phyloP scores from a whole-genome alignment of 2,113 vertebrate species.

The Coregonus clupeaformis region DNA sequence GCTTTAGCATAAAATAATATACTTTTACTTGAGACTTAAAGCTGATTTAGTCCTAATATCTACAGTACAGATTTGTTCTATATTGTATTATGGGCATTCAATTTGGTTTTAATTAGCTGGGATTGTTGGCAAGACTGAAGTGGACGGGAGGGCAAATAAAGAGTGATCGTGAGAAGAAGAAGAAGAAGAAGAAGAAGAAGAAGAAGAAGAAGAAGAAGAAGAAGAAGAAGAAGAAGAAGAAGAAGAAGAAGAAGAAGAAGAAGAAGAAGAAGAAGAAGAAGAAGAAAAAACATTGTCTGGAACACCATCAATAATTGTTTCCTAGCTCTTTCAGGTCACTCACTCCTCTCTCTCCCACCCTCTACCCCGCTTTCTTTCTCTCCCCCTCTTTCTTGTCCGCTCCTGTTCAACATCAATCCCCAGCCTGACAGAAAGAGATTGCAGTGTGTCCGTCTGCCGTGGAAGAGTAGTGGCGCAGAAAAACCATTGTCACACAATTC shows the following conservation, averaged over 20 bases:
- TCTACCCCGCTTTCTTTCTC: neutral
- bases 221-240: too few species aligned
- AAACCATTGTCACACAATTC: conserved; percentile 40
- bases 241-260: neutral
- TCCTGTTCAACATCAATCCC: neutral
- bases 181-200: too few species aligned
- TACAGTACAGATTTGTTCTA: neutral
- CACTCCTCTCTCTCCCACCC: neutral
- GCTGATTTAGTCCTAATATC: neutral
- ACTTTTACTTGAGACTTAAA: neutral
- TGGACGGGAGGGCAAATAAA: neutral
- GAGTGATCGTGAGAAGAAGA: neutral
- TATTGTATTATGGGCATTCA: neutral
- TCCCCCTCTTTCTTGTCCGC: neutral
- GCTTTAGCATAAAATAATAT: neutral
- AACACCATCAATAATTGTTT: conserved; percentile 41
- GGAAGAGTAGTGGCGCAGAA: conserved; percentile 12
- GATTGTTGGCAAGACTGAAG: neutral
- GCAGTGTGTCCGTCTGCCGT: conserved; percentile 26
- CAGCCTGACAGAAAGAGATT: conserved; percentile 26
- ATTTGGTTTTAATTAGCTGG: conserved; percentile 1
- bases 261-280: too few species aligned
- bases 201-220: neutral
- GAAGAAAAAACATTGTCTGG: conserved; percentile 21
- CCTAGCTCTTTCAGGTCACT: neutral